Evolutionary conservation across 2,797 vertebrate species (phyloP).

Genomic region (Merluccius polli): DNA sequence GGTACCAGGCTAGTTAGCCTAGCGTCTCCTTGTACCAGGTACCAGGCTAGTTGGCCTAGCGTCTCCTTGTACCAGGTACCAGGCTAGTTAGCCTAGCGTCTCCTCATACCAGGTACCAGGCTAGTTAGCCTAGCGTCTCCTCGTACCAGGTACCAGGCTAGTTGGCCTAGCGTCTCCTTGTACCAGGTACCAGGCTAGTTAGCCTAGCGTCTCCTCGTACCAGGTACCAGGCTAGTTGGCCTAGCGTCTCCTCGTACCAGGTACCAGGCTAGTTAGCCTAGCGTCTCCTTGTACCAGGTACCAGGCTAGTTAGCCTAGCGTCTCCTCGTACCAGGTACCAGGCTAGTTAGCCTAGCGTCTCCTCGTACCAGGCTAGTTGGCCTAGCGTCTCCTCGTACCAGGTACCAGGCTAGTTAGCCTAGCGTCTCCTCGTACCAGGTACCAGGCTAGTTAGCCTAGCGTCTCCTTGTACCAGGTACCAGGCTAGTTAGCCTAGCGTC

Average conservation of each 20-base stretch:
- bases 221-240: slow-evolving; percentile 70
- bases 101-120: too few species aligned
- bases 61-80: slow-evolving; percentile 80
- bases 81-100: neutral
- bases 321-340: too few species aligned
- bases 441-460: slow-evolving; percentile 19
- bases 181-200: too few species aligned
- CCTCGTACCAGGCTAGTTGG: slow-evolving; percentile 61
- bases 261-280: too few species aligned
- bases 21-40: neutral
- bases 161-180: neutral
- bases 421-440: slow-evolving; percentile 77
- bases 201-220: slow-evolving; percentile 32
- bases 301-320: slow-evolving; percentile 15
- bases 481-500: neutral
- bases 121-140: neutral
- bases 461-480: neutral
- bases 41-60: neutral
- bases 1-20: slow-evolving; percentile 64
- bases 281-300: slow-evolving; percentile 79
- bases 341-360: neutral
- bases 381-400: neutral
- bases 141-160: slow-evolving; percentile 74
- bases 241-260: neutral
- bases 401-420: too few species aligned